Evolutionary conservation across 2,113 vertebrate genomes (phyloP).

Genomic region (Pluvianellus socialis): DNA sequence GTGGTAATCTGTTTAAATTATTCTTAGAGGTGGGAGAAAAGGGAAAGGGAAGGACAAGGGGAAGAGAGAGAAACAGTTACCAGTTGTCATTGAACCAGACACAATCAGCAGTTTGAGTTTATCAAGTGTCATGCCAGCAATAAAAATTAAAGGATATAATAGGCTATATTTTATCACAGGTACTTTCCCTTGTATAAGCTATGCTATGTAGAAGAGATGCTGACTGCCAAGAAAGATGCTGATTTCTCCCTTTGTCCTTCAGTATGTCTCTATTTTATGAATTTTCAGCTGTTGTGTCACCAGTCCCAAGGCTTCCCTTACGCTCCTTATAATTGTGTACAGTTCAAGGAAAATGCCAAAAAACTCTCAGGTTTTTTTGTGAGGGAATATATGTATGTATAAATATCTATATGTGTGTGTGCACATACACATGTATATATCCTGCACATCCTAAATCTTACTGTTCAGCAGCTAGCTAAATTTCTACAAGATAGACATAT

Average conservation of each 20-base stretch:
- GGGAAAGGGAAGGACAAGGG: background rate
- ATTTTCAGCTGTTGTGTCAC: background rate
- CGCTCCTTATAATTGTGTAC: background rate
- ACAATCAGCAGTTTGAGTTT: background rate
- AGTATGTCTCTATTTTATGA: background rate
- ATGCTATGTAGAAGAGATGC: background rate
- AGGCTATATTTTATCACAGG: background rate
- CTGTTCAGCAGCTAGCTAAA: background rate
- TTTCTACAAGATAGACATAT: background rate
- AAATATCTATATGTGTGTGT: fast-evolving
- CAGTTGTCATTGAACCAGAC: background rate
- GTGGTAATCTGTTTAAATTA: background rate
- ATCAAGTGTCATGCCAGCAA: background rate
- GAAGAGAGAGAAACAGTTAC: background rate
- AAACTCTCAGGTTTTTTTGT: background rate
- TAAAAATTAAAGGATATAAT: slow-evolving; percentile 12
- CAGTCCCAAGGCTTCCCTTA: background rate
- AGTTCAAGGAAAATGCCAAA: background rate
- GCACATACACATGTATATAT: fast-evolving
- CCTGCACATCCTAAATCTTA: background rate
- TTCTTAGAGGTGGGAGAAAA: background rate
- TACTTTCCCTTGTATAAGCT: background rate
- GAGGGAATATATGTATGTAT: background rate
- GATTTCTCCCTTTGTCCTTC: background rate
- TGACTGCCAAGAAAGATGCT: background rate